Percentiles rank a stretch among this genome's conserved stretches.
These are phyloP conservation scores for Tuta absoluta DNA, from an alignment of 2,888 invertebrate species.

Conservation along the genomic window DNA sequence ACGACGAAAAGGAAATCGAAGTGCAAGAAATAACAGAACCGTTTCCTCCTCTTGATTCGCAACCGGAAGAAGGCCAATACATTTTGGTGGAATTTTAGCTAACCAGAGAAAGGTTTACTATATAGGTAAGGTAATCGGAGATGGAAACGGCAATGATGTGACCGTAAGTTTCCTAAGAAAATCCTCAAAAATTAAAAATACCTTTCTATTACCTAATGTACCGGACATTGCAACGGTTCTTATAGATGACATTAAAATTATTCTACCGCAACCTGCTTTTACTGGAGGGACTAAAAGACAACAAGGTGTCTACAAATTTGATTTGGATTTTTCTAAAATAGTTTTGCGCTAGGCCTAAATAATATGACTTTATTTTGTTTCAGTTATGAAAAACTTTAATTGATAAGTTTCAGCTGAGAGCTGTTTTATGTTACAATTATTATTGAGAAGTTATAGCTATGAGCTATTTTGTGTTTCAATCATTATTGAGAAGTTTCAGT, in stretches of 20 bases:
- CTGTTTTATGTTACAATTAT: background rate
- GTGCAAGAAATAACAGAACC: background rate
- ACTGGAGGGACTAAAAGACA: constrained; percentile 2
- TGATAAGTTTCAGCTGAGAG: background rate
- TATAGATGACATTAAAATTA: background rate
- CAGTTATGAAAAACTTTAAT: background rate
- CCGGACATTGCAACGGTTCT: constrained; percentile 4
- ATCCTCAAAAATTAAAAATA: constrained; percentile 20
- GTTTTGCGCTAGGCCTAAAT: background rate
- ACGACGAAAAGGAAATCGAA: background rate
- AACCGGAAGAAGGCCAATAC: background rate
- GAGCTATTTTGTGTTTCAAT: background rate
- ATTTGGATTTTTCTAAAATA: background rate
- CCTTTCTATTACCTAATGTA: constrained; percentile 14
- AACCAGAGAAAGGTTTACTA: background rate
- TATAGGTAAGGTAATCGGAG: background rate
- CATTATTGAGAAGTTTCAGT: too few relatives aligned
- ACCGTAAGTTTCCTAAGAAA: constrained; percentile 1
- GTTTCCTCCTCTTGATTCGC: background rate
- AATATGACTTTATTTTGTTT: background rate
- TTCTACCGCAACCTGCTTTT: constrained; percentile 1
- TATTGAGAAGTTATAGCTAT: background rate
- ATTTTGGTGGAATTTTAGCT: constrained; percentile 1
- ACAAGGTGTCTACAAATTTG: constrained; percentile 4
- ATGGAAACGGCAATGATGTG: background rate